These are phyloP conservation scores for Drosophila bocki DNA, from an alignment of 1,140 invertebrate species.

Conservation along the genomic window DNA sequence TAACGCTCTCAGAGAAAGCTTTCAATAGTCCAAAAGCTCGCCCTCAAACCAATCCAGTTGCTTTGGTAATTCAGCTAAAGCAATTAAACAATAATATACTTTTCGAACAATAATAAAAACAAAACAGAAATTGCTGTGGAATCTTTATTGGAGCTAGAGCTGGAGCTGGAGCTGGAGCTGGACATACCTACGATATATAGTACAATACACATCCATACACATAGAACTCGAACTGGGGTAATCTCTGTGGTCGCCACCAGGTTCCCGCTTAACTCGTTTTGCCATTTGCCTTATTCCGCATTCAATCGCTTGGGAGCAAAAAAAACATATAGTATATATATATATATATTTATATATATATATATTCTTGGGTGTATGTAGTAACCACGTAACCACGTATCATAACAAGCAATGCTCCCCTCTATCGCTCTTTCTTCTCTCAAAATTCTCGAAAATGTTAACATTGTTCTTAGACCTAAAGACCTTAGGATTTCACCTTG, in stretches of 20 bases:
- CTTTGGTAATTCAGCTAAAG: constrained; percentile 12
- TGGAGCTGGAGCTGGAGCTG: constrained; percentile 19
- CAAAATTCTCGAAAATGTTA: constrained; percentile 74
- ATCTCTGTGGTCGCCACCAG: background rate
- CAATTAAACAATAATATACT: constrained; percentile 5
- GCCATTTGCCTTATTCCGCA: background rate
- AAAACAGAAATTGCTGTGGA: background rate
- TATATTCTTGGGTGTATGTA: constrained; percentile 20
- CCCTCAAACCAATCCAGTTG: constrained; percentile 2
- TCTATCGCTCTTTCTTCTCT: constrained; percentile 6
- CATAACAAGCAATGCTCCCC: constrained; percentile 4
- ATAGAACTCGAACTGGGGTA: constrained; percentile 30
- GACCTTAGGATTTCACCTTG: constrained; percentile 74
- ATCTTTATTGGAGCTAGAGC: constrained; percentile 45
- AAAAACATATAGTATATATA: constrained; percentile 27
- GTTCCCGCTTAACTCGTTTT: constrained; percentile 11
- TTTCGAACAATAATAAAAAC: no score
- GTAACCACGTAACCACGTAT: constrained; percentile 8
- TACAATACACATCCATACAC: constrained; percentile 44
- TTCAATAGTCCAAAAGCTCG: background rate
- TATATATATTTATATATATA: constrained; percentile 9
- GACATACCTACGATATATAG: constrained; percentile 26
- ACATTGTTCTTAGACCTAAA: constrained; percentile 77
- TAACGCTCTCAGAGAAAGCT: constrained; percentile 20
- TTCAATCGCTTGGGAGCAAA: constrained; percentile 15